These are phyloP conservation scores for Callinectes sapidus DNA, from an alignment of 2,888 invertebrate species.

Conservation along the genomic window DNA sequence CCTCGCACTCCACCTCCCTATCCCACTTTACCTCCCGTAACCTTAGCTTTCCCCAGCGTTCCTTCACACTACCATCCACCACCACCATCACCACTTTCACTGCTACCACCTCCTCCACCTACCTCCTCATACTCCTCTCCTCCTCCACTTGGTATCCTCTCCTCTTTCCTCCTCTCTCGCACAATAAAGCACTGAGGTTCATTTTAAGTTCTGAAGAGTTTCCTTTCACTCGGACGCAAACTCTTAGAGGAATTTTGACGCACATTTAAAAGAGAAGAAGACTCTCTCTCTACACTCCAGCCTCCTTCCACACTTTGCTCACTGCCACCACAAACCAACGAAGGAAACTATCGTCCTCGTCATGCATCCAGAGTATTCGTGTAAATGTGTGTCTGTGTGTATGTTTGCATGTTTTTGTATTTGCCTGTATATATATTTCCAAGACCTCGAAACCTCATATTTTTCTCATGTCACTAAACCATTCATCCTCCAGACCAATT, in stretches of 20 bases:
- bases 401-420: not conserved
- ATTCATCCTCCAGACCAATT: not conserved
- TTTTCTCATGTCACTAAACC: not conserved
- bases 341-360: not conserved
- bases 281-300: not conserved
- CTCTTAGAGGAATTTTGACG: slow-evolving; percentile 25
- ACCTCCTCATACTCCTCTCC: not conserved
- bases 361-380: not conserved
- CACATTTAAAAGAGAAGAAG: slow-evolving; percentile 9
- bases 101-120: not conserved
- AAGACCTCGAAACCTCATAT: not conserved
- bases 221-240: slow-evolving; percentile 8
- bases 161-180: slow-evolving; percentile 14
- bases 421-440: not conserved
- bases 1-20: not conserved
- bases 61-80: not conserved
- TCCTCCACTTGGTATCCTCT: slow-evolving; percentile 7
- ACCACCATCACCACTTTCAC: not conserved
- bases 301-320: not conserved
- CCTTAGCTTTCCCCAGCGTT: not conserved
- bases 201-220: slow-evolving; percentile 16
- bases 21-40: not conserved
- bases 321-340: not conserved
- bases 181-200: slow-evolving; percentile 21
- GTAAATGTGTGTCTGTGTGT: not conserved